Base-by-base conservation (phyloP, 2,888 invertebrate genomes). In the Acleris holmiana region DNA sequence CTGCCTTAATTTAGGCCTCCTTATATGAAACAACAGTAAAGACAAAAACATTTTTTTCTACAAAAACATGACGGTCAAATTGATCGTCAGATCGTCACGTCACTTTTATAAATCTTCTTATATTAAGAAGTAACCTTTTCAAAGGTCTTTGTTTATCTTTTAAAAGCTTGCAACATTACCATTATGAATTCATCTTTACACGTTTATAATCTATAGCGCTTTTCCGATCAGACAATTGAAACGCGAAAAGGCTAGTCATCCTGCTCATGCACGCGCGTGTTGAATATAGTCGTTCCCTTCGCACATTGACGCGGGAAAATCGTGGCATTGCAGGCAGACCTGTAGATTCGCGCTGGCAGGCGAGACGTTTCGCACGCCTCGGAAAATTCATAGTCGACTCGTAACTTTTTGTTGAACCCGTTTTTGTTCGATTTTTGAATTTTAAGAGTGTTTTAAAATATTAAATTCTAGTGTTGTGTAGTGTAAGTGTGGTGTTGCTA, bases 291-390 rank as follows among this genome's bases (percentile, higher is more conserved):
- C 61, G 53, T 86, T 82, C 71, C 80, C 56, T 58, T 84, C 67
- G 67, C 49, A 29, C 70, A 60, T 71, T 71, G 74, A 73, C 83
- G 90, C 87, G 89, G 91, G 89, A 85, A 88, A 86, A 76, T 77
- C 70, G 76, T 75, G 79, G 82, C 81, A 79, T 69, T 83, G 84
- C 81, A 75, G 81, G 67, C 85, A 91, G 91, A 91, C 88, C 87
- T 89, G 89, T 89, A 86, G 88, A 85, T 86, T 85, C 85, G 74
- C 82, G 82, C 82, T 84, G 69, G 76, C 71, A 72, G 85, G 64
- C 25, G 72, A 77, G 82, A 86, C 91, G 91, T 82, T 76, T 83
- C 74, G 68, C 68, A 55, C 61, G 77, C 80, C 78, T 74, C 70
- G 74, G 75, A 61, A 63, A 60, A 35, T 54, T 50, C 44, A n/a